Percentiles rank a stretch among this genome's conserved stretches.
These are phyloP conservation scores for Rhea pennata DNA, from an alignment of 2,113 vertebrate species.

Conservation along the genomic window DNA sequence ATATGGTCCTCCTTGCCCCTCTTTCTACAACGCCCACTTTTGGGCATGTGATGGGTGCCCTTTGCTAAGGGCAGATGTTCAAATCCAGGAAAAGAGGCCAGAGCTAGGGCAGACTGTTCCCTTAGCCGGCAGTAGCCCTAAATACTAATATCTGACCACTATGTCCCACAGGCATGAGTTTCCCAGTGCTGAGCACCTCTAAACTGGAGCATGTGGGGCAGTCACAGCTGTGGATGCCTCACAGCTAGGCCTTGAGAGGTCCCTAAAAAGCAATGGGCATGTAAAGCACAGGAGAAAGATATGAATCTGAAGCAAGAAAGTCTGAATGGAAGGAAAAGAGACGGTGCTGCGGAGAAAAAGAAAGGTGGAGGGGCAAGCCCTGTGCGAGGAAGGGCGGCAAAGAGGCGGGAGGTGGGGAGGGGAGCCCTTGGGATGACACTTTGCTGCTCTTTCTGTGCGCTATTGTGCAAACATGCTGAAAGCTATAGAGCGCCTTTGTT, in stretches of 20 bases:
- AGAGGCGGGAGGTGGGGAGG: not conserved
- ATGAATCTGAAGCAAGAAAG: not conserved
- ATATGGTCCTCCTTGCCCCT: not conserved
- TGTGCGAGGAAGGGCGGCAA: not conserved
- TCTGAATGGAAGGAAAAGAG: not conserved
- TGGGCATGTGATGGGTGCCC: not conserved
- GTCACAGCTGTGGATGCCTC: not conserved
- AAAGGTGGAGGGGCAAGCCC: not conserved
- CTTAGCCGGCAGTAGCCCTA: not conserved
- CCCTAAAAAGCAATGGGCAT: not conserved
- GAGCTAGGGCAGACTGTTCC: not conserved
- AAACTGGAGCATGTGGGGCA: fast-evolving
- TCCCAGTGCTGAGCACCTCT: not conserved
- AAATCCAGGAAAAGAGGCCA: not conserved
- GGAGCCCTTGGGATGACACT: not conserved
- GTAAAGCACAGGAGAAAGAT: not conserved
- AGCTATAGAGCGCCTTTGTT: conserved; percentile 29
- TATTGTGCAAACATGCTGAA: conserved; percentile 29
- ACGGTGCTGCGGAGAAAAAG: not conserved
- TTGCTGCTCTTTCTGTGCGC: not conserved
- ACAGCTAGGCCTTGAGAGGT: not conserved
- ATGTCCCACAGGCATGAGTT: not conserved
- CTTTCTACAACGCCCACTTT: not conserved
- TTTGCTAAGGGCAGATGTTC: not conserved
- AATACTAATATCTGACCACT: not conserved